Evolutionary conservation across 1,140 invertebrate species (phyloP).

Genomic region (roundworm (Caenorhabditis elegans)): DNA sequence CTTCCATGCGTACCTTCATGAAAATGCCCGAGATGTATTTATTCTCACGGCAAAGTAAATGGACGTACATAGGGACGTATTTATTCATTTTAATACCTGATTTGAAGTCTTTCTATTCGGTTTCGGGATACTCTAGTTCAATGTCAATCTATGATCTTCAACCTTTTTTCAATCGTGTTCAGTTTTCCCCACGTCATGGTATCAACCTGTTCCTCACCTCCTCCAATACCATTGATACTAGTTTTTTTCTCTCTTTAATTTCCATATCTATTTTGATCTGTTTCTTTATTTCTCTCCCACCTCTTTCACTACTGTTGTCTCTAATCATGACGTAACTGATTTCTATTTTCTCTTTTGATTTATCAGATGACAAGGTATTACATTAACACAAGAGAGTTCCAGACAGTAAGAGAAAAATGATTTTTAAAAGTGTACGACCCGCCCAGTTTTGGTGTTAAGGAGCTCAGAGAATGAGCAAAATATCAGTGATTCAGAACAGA

Average conservation of each 20-base stretch:
- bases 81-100: too few species aligned
- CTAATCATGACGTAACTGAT: neutral
- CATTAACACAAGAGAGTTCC: neutral
- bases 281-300: neutral
- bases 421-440: slow-evolving; percentile 10
- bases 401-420: neutral
- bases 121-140: neutral
- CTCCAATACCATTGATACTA: neutral
- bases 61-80: too few species aligned
- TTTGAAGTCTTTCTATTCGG: too few species aligned
- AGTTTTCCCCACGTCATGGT: neutral
- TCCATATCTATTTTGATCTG: neutral
- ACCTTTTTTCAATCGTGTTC: neutral
- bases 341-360: neutral
- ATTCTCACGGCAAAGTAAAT: too few species aligned
- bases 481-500: neutral
- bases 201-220: neutral
- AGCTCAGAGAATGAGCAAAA: neutral
- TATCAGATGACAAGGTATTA: neutral
- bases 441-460: neutral
- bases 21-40: too few species aligned
- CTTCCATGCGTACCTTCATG: too few species aligned
- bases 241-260: neutral
- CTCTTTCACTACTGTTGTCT: neutral
- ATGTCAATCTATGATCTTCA: neutral